These are phyloP conservation scores for Phainopepla nitens DNA, from an alignment of 2,113 vertebrate genomes.

Conservation along the genomic window DNA sequence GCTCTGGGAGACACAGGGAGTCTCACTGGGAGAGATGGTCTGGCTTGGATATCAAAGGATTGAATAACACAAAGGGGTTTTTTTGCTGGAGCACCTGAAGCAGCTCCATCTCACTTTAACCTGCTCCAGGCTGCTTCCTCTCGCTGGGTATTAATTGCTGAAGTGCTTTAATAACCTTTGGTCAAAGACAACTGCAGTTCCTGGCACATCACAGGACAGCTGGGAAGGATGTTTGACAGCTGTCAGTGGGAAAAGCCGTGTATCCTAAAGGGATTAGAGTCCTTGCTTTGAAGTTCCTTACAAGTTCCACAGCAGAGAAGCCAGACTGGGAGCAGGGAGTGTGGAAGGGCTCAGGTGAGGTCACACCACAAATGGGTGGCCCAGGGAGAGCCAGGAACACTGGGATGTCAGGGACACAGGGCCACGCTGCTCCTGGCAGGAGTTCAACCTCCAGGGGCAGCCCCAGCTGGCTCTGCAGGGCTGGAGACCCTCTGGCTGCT, in stretches of 20 bases:
- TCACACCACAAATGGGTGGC: accelerated
- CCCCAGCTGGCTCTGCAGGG: background rate
- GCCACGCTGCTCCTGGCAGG: accelerated
- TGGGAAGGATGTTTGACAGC: constrained; percentile 41
- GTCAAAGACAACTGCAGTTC: constrained; percentile 25
- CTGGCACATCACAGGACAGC: constrained; percentile 16
- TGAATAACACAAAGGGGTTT: too few species aligned
- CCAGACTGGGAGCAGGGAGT: background rate
- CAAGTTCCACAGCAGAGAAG: background rate
- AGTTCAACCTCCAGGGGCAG: background rate
- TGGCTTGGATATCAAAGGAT: background rate
- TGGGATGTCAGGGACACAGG: background rate
- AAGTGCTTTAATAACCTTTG: constrained; percentile 58
- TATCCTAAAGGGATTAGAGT: constrained; percentile 35
- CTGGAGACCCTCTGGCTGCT: background rate
- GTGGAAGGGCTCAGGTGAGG: background rate
- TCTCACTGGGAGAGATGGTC: background rate
- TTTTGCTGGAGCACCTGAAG: constrained; percentile 6
- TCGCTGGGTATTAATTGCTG: background rate
- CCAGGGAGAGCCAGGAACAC: accelerated
- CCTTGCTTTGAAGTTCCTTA: constrained; percentile 33
- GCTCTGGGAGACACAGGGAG: background rate
- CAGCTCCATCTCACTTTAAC: background rate
- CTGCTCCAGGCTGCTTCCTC: constrained; percentile 44
- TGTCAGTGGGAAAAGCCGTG: constrained; percentile 12